These are phyloP conservation scores for Metellina segmentata DNA, from an alignment of 2,888 invertebrate genomes.

Conservation along the genomic window DNA sequence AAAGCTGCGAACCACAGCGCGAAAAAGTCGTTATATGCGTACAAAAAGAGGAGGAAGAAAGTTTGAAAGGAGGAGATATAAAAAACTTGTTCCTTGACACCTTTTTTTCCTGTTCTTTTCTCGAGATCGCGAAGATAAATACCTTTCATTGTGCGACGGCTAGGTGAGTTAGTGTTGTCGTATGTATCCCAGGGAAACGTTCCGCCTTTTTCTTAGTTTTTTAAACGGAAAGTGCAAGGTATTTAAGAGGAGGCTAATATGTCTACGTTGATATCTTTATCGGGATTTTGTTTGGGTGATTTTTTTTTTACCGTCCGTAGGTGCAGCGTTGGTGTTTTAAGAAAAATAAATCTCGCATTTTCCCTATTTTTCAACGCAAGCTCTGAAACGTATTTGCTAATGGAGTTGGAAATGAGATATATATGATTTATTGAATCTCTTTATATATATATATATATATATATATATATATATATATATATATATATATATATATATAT, in stretches of 20 bases:
- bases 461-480: too few species aligned
- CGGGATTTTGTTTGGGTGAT: background rate
- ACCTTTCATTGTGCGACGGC: conserved; percentile 37
- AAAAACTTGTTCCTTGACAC: conserved; percentile 58
- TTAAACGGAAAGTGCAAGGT: background rate
- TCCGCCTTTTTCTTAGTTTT: background rate
- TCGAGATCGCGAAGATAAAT: conserved; percentile 55
- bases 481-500: too few species aligned
- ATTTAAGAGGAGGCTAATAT: background rate
- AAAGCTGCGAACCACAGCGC: background rate
- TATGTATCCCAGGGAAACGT: conserved; percentile 16
- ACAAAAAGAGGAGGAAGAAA: conserved; percentile 4
- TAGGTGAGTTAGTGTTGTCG: conserved; percentile 69
- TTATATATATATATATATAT: too few species aligned
- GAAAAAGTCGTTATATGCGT: background rate
- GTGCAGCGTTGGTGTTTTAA: too few species aligned
- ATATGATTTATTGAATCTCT: too few species aligned
- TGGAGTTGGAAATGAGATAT: too few species aligned
- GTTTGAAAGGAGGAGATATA: background rate
- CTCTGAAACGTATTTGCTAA: too few species aligned
- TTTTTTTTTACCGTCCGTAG: too few species aligned
- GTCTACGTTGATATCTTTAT: conserved; percentile 36
- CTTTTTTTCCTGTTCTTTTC: conserved; percentile 21
- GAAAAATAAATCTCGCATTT: too few species aligned
- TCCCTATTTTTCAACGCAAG: too few species aligned